Percentiles rank a stretch among this genome's conserved stretches.
Conservation (phyloP, 1,140 invertebrate species). For the Halesus radiatus region DNA sequence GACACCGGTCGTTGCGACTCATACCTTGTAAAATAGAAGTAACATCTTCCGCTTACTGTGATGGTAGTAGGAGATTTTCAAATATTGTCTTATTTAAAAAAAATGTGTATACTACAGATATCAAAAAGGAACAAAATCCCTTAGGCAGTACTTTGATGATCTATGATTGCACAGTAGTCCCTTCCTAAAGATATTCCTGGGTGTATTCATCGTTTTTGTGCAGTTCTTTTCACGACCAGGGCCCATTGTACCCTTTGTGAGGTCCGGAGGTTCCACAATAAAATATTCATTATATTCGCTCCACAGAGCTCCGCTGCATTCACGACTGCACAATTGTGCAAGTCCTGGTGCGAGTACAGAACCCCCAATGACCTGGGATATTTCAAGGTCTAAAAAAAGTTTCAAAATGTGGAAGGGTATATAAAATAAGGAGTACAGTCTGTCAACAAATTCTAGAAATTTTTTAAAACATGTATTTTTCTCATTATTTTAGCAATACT, state of each 20-base stretch:
- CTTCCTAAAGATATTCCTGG: neutral
- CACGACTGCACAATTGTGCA: neutral
- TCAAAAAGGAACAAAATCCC: neutral
- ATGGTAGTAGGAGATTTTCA: too few species aligned
- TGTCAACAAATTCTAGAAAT: too few species aligned
- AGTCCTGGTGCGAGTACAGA: neutral
- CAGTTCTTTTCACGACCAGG: slow-evolving; percentile 11
- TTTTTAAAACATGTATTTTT: too few species aligned
- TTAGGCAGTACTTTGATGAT: neutral
- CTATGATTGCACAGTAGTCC: neutral
- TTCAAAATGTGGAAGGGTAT: neutral
- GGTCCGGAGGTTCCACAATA: neutral
- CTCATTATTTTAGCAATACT: too few species aligned
- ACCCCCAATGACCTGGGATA: neutral
- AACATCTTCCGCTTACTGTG: too few species aligned
- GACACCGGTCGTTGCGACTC: too few species aligned
- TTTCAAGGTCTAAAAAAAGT: neutral
- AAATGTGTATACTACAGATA: too few species aligned
- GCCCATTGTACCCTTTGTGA: neutral
- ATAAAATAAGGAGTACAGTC: too few species aligned
- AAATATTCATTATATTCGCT: slow-evolving; percentile 35
- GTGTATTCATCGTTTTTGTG: slow-evolving; percentile 34
- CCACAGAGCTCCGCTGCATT: neutral
- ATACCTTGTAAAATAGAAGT: too few species aligned
- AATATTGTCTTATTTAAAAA: too few species aligned